Percentiles rank a stretch among this genome's conserved stretches.
These are phyloP conservation scores for Paelopatides confundens DNA, from an alignment of 53 echinoderm and acorn worm genomes.

Conservation along the genomic window DNA sequence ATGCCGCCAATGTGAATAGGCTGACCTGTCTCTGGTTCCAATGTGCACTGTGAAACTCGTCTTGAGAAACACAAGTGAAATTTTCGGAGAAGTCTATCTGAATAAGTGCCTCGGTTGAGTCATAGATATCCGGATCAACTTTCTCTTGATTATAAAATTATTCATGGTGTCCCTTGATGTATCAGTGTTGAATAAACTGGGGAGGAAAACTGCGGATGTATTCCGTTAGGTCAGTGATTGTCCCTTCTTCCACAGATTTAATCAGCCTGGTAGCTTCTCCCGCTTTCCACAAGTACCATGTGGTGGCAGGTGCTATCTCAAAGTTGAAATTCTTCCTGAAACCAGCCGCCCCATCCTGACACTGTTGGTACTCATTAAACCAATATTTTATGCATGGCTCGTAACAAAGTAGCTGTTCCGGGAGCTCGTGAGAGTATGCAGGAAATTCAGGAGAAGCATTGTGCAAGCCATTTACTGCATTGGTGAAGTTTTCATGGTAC, in stretches of 20 bases:
- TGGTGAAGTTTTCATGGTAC: too few species aligned
- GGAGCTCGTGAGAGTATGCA: conserved; percentile 50
- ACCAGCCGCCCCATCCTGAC: too few species aligned
- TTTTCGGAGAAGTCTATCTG: too few species aligned
- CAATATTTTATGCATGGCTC: background rate
- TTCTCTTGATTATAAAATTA: background rate
- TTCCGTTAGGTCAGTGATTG: background rate
- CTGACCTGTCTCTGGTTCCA: too few species aligned
- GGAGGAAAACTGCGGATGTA: background rate
- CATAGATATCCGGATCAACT: background rate
- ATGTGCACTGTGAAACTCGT: too few species aligned
- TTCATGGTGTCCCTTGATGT: background rate
- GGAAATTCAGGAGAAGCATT: conserved; percentile 10
- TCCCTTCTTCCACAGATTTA: background rate
- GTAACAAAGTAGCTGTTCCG: conserved; percentile 4
- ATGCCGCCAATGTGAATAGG: too few species aligned
- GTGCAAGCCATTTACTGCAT: conserved; percentile 14
- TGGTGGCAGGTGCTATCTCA: too few species aligned
- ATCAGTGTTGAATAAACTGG: background rate
- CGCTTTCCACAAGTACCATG: conserved; percentile 60
- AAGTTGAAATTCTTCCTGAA: too few species aligned
- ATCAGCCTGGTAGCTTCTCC: background rate
- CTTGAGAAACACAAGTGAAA: too few species aligned
- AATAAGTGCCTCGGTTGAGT: too few species aligned
- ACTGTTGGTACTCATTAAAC: too few species aligned